Base-by-base conservation (phyloP, 2,113 vertebrate species). In the Sturnira hondurensis region DNA sequence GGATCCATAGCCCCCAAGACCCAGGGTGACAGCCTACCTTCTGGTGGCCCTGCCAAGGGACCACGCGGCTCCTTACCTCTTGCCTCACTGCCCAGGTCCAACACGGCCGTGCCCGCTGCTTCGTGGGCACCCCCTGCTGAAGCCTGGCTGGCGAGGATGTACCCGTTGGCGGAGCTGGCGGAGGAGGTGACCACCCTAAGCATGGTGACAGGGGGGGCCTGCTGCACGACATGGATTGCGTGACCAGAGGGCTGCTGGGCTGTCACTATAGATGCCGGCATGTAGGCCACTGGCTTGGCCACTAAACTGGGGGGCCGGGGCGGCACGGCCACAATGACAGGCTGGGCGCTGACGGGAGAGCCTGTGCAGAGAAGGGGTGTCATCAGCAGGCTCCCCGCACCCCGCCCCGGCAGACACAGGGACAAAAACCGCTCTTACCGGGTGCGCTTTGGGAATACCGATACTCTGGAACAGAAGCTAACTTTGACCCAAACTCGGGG, bases 371-470 rank as follows among this genome's bases (percentile, higher is more conserved):
- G 28, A 26, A 12, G 71, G 45, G 22, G 24, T 3, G 1, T 0
- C 1, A 38, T 91, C 63, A 45, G 89, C 0, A 1, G 50, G 38
- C 63, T 10, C 45, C 33, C 12, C 2, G 36, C 1, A 0, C 1
- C 1, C 28, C 3, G 3, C 50, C 41, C 47, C 28, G 70, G 41
- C 19, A 16, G 70, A 17, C 76, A 5, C 4, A 2, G 3, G 65
- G 47, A 47, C 78, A 67, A 5, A 5, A 67, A 13, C 84, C 14
- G 3, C 19, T 89, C 96, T 99, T 97, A 99, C 99, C 99, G 65
- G 99, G 99, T 7, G 99, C 99, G 0, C 99, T 99, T 96, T 99
- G 99, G 68, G 99, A 99, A 98, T 99, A 99, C 71, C 99, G 98
- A 76, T 99, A 99, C 98, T 99, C 99, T 0, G 99, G 99, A 82